Conservation (phyloP, 2,113 vertebrate species). For the Alethe castanea region DNA sequence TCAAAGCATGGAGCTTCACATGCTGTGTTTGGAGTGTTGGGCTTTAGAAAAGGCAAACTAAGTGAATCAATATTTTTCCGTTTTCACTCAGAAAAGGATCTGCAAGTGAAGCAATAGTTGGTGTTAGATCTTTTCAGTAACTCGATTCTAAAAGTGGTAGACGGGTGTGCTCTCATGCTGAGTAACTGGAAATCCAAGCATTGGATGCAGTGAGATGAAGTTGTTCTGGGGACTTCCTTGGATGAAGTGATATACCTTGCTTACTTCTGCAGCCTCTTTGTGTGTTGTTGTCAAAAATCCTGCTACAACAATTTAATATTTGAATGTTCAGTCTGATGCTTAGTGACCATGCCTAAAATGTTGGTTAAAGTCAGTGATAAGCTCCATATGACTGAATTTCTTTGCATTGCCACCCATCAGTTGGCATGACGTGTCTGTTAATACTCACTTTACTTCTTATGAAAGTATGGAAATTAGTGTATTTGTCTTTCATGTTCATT, state of each 20-base stretch:
- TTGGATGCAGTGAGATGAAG: not conserved
- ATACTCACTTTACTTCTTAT: not conserved
- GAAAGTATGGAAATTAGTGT: fast-evolving
- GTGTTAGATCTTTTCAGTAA: not conserved
- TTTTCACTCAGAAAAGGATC: not conserved
- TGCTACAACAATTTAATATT: not conserved
- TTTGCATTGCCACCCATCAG: not conserved
- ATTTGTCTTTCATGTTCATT: not conserved
- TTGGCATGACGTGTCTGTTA: not conserved
- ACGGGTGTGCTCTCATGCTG: not conserved
- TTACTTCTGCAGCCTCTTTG: not conserved
- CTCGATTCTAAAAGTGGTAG: fast-evolving
- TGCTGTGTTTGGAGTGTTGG: not conserved
- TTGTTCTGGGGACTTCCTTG: not conserved
- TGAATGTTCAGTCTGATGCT: not conserved
- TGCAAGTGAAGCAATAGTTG: not conserved
- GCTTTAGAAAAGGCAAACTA: not conserved
- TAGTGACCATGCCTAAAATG: not conserved
- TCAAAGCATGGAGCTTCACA: not conserved
- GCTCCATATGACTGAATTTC: not conserved
- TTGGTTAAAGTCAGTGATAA: not conserved
- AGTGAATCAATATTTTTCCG: not conserved
- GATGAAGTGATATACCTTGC: not conserved
- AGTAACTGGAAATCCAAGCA: not conserved
- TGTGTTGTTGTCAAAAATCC: not conserved